Base-by-base conservation (phyloP, 2,797 vertebrate species). In the Menidia menidia region DNA sequence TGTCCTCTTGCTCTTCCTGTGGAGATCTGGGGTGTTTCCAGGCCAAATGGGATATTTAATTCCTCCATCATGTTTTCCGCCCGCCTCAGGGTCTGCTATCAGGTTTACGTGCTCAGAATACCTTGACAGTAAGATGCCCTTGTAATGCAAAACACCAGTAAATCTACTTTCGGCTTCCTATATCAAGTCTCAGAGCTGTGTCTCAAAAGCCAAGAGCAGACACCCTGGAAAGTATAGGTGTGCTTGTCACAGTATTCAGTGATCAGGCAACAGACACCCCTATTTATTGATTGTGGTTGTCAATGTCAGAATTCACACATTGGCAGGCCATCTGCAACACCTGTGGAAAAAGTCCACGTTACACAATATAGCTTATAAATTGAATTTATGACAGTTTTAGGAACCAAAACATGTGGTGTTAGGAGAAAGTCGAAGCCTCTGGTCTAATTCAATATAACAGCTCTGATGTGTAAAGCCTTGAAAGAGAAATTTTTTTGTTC, bases 11-110 rank as follows among this genome's bases (percentile, higher is more conserved):
- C 58, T 48, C 59, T 68, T 58, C 30, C 60, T 32, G 33, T 56
- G 10, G 61, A 35, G 74, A 64, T 51, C 33, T 60, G 39, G 60
- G 68, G 44, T 60, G 54, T 62, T 80, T 70, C 68, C 44, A 42
- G 78, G 55, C 51, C 72, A 81, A 59, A 80, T 76, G 54, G 71
- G 42, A 60, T 70, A 64, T 50, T 70, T 82, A 78, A 81, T 82
- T 69, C 77, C 43, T 52, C 54, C 54, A 65, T 60, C 57, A 51
- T 69, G 65, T 76, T 77, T 47, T 52, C 41, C 51, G 58, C 71
- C 57, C 31, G 31, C 69, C 61, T 68, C 2, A 0, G 47, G 72
- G 73, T 71, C 74, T 81, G 32, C 60, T 57, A 71, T 68, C 45
- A 50, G 59, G 42, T 53, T 15, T 60, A 82, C 19, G n/a, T 86